Percentiles rank a stretch among this genome's conserved stretches.
These are phyloP conservation scores for Crematogaster levior DNA, from an alignment of 2,888 invertebrate species.

Conservation along the genomic window DNA sequence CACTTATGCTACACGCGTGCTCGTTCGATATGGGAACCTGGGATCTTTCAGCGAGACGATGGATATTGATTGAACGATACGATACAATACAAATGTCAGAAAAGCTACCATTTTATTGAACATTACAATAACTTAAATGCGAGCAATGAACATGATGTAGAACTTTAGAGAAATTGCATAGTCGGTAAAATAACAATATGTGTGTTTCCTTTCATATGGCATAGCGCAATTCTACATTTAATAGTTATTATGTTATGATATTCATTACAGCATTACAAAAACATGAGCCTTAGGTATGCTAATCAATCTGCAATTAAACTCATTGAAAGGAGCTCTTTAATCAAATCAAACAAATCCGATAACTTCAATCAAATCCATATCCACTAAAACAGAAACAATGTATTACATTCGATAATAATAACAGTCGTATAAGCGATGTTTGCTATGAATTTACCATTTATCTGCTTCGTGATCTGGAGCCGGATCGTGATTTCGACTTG, in stretches of 20 bases:
- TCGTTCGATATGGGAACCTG: background rate
- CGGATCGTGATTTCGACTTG: conserved; percentile 82
- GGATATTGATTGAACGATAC: background rate
- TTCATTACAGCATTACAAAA: background rate
- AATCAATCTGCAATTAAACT: conserved; percentile 3
- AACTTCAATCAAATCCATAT: conserved; percentile 14
- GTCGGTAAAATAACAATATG: background rate
- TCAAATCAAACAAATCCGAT: conserved; percentile 7
- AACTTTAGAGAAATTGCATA: background rate
- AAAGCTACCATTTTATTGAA: conserved; percentile 39
- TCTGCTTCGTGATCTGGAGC: conserved; percentile 82
- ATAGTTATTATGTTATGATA: background rate
- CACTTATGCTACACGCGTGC: background rate
- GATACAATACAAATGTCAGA: background rate
- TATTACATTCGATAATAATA: background rate
- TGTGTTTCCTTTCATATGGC: background rate
- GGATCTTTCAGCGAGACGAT: background rate
- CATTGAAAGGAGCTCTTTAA: conserved; percentile 11
- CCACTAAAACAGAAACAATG: conserved; percentile 48
- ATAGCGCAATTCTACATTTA: too few relatives aligned
- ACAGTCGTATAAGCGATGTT: background rate
- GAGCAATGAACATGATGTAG: background rate
- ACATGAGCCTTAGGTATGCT: background rate
- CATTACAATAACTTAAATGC: conserved; percentile 24
- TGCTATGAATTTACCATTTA: conserved; percentile 70